Base-by-base conservation (phyloP, 2,888 invertebrate genomes). In the Oscheius sp. region DNA sequence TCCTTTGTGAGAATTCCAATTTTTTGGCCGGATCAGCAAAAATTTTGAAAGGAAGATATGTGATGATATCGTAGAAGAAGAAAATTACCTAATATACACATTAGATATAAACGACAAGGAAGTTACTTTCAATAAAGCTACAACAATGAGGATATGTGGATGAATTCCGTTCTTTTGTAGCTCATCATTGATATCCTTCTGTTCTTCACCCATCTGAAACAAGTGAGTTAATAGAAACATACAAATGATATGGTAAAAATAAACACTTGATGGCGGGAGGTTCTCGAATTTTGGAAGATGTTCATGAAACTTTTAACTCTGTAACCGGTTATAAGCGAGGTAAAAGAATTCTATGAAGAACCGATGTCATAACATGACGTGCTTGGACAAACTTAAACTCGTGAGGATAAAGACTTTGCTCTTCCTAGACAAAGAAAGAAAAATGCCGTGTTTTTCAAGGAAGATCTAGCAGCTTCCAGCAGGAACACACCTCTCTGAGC, bases 1-100 rank as follows among this genome's bases (percentile, higher is more conserved):
- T 67, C 50, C 80, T 66, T 9, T 70, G 68, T 1, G 84, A 84
- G 8, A 61, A 70, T 44, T 81, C 80, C 6, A 77, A 65, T 66
- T 82, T 84, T 51, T 80, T 74, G 9, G 77, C 80, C 2, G 85
- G 85, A 62, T 84, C 81, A 24, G 84, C 84, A 68, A 84, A 84
- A 30, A 84, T 80, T 74, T 83, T 82, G 77, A 83, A 81, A 8
- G 84, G 84, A 50, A 84, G 69, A 70, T 70, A 84, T 8, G 80
- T 81, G 57, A 84, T 61, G 20, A 82, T 66, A 68, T 84, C 84
- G 67, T 84, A 84, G 36, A 85, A 51, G 59, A 81, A 75, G 73
- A 84, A 85, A 56, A 85, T 77, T 17, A 77, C 67, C 72, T 80
- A 51, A 61, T 79, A 67, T 45, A 28, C 63, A 73, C 28, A 24